Base-by-base conservation (phyloP, 1,140 invertebrate species). In the Semibalanus balanoides region DNA sequence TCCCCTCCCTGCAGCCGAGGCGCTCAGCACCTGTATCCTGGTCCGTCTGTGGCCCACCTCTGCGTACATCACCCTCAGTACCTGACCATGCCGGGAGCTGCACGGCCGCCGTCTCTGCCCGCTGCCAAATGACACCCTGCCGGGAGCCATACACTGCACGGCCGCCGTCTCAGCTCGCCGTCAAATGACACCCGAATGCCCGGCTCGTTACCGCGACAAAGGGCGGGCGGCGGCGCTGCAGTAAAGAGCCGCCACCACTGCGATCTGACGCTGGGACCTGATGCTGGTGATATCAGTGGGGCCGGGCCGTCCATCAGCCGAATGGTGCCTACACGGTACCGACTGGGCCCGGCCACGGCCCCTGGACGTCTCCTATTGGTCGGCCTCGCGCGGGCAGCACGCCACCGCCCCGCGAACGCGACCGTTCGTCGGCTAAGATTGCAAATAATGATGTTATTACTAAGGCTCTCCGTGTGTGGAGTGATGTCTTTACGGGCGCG, bases 371-470 rank as follows among this genome's bases (percentile, higher is more conserved):
- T 25, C 14, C 51, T 19, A 64, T 64, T 64, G 51, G 51, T 25
- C 51, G 22, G 51, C 22, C 51, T 7, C 7, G 51, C 11, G 51
- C 1, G 1, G 14, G 14, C 51, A 25, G 1, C 51, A 1, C 11
- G 51, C 51, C 51, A 17, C 35, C 51, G 51, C 51, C 51, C 22
- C 22, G 51, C 51, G 1, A 25, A 64, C 22, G 51, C 22, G 7
- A 25, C 14, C 14, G 14, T 64, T 25, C 22, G 11, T 25, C 51
- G 51, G 51, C 51, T 64, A 25, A 14, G 51, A 64, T 64, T 64
- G 51, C 51, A 64, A 64, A 64, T 64, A 25, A 64, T 64, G 51
- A 64, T 64, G 51, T 64, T 64, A 64, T 64, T 64, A 64, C 51
- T 64, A 64, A 64, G 51, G 51, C 51, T 64, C 14, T 14, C 22